Evolutionary conservation across 2,113 vertebrate species (phyloP).

Genomic region (Pogonocichla stellata): DNA sequence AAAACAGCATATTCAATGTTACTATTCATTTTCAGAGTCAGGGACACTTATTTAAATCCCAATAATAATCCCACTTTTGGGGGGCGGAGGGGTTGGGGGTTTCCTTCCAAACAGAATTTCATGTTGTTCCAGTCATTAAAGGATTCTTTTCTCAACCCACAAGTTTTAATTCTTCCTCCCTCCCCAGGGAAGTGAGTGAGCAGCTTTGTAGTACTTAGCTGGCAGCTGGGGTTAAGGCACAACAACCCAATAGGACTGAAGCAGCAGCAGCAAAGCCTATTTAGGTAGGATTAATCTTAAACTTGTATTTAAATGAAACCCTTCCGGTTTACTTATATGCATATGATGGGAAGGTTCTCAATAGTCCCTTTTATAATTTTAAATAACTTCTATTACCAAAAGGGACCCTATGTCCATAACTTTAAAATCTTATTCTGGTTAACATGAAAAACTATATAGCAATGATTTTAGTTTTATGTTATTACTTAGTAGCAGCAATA

Average conservation of each 20-base stretch:
- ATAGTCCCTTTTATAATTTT: background rate
- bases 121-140: background rate
- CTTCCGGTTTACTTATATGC: background rate
- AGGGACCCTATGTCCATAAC: background rate
- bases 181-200: background rate
- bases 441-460: background rate
- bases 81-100: accelerated
- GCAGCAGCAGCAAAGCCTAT: background rate
- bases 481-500: background rate
- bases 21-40: background rate
- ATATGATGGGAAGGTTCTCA: background rate
- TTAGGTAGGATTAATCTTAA: background rate
- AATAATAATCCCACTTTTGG: background rate
- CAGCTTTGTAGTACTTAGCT: background rate
- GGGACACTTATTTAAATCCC: background rate
- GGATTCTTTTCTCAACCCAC: background rate
- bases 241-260: background rate
- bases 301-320: background rate
- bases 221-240: background rate
- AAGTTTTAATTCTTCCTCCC: background rate
- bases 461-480: background rate
- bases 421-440: background rate
- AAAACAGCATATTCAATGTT: background rate
- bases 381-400: background rate
- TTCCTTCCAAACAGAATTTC: background rate